Evolutionary conservation across 1,140 invertebrate species (phyloP).

Genomic region (Pseudobourletiella spinata): DNA sequence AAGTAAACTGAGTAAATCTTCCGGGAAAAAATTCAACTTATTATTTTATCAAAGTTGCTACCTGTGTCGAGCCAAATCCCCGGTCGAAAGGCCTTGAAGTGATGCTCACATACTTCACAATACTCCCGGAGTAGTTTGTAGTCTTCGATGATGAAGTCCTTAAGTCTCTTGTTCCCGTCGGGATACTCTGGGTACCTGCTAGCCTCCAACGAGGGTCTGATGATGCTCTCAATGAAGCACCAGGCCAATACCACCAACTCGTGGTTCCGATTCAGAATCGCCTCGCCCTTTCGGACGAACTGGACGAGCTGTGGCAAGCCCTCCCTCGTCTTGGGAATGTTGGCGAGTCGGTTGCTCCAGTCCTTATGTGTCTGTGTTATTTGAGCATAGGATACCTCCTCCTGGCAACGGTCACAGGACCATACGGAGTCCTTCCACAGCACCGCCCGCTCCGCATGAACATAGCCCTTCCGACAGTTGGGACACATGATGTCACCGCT

Average conservation of each 20-base stretch:
- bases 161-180: not conserved
- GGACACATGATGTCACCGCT: slow-evolving; percentile 21
- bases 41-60: slow-evolving; percentile 1
- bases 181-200: not conserved
- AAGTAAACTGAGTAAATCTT: not conserved
- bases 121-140: slow-evolving; percentile 20
- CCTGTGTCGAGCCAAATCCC: slow-evolving; percentile 32
- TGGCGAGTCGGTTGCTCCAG: not conserved
- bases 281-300: slow-evolving; percentile 1
- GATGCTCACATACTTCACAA: slow-evolving; percentile 14
- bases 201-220: slow-evolving; percentile 4
- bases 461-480: slow-evolving; percentile 13
- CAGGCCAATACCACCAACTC: slow-evolving; percentile 15
- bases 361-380: not conserved
- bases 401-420: slow-evolving; percentile 25
- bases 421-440: slow-evolving; percentile 27
- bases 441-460: slow-evolving; percentile 14
- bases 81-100: slow-evolving; percentile 21
- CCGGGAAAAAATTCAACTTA: not conserved
- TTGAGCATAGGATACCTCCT: slow-evolving; percentile 21
- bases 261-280: slow-evolving; percentile 15
- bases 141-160: not conserved
- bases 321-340: not conserved
- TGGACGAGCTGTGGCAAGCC: slow-evolving; percentile 3
- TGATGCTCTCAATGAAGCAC: slow-evolving; percentile 21